These are phyloP conservation scores for Dryomyza anilis DNA, from an alignment of 2,888 invertebrate species.

Conservation along the genomic window DNA sequence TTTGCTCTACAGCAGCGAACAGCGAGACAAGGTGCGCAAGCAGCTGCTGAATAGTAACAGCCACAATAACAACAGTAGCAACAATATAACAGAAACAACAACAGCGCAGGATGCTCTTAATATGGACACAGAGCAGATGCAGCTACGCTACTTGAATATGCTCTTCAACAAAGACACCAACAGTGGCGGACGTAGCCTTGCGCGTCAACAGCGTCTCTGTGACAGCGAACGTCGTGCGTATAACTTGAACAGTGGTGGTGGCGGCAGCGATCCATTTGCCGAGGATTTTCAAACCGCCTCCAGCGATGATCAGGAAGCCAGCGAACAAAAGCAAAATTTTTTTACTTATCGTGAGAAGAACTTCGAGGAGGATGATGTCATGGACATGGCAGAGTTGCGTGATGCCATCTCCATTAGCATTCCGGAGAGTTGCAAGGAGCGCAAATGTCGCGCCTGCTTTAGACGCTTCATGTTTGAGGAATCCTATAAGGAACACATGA, in stretches of 20 bases:
- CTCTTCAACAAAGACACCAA: constrained; percentile 48
- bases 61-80: constrained; percentile 32
- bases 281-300: constrained; percentile 51
- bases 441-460: constrained; percentile 57
- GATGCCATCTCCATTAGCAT: constrained; percentile 57
- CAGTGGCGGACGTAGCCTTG: constrained; percentile 27
- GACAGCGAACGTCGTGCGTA: no score
- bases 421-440: constrained; percentile 58
- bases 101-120: no score
- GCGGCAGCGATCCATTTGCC: constrained; percentile 25
- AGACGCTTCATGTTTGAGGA: constrained; percentile 60
- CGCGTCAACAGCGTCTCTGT: constrained; percentile 4
- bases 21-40: constrained; percentile 49
- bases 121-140: background rate
- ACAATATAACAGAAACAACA: constrained; percentile 18
- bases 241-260: no score
- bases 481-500: constrained; percentile 54
- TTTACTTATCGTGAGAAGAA: constrained; percentile 58
- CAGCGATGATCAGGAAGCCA: constrained; percentile 53
- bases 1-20: constrained; percentile 45
- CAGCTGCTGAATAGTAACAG: constrained; percentile 39
- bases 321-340: constrained; percentile 46
- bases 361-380: constrained; percentile 59
- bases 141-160: constrained; percentile 48
- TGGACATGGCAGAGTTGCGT: constrained; percentile 53